Conservation (phyloP, 2,113 vertebrate genomes). For the Toxostoma redivivum region DNA sequence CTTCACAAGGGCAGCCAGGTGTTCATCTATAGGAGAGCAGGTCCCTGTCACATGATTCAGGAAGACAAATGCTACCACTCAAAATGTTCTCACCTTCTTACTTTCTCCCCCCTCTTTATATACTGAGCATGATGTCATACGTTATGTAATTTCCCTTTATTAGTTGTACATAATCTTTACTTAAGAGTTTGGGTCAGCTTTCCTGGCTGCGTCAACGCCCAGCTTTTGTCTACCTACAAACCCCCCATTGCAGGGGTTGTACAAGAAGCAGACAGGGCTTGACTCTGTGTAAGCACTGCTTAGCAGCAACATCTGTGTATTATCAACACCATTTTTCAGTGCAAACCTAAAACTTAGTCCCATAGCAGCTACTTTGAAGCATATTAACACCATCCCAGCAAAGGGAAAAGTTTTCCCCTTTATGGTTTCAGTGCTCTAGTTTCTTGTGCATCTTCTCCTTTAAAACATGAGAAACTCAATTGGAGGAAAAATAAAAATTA, state of each 20-base stretch:
- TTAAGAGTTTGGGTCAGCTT: not conserved
- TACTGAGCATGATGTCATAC: not conserved
- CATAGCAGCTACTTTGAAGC: not conserved
- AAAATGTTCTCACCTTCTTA: not conserved
- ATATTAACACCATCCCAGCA: not conserved
- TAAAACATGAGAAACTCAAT: not conserved
- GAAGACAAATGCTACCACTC: not conserved
- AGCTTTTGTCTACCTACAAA: not conserved
- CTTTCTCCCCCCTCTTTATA: accelerated
- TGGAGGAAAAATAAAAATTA: not conserved
- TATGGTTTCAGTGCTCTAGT: not conserved
- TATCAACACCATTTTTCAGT: not conserved
- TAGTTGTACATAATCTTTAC: not conserved
- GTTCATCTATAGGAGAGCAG: not conserved
- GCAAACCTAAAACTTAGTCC: not conserved
- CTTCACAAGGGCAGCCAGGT: not conserved
- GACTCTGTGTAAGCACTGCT: not conserved
- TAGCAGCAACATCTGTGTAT: not conserved
- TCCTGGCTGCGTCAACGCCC: not conserved
- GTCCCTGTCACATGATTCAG: not conserved
- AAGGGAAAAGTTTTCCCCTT: not conserved
- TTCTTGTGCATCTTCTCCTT: not conserved
- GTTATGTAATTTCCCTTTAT: not conserved
- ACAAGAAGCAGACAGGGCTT: not conserved
- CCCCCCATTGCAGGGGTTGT: accelerated